Evolutionary conservation across 1,140 invertebrate genomes (phyloP).

Genomic region (Drosophila burlai): DNA sequence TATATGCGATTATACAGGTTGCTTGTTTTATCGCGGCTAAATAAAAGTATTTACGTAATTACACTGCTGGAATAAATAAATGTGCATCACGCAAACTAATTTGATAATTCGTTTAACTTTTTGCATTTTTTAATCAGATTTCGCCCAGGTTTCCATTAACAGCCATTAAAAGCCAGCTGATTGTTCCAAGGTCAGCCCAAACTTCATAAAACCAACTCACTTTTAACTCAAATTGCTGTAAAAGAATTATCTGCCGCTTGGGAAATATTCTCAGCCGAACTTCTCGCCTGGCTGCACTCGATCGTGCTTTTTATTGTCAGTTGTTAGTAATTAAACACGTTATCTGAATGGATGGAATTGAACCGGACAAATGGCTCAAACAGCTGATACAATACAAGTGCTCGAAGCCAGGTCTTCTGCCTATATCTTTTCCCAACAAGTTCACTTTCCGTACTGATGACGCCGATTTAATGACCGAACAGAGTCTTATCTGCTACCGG

Average conservation of each 20-base stretch:
- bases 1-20: constrained; percentile 15
- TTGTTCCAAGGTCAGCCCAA: constrained; percentile 20
- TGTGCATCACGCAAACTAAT: constrained; percentile 5
- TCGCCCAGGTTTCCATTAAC: constrained; percentile 18
- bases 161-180: constrained; percentile 2
- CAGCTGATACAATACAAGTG: constrained; percentile 23
- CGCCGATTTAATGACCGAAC: constrained; percentile 16
- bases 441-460: constrained; percentile 43
- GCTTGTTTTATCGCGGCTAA: constrained; percentile 1
- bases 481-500: constrained; percentile 41
- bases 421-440: constrained; percentile 11
- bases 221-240: constrained; percentile 4
- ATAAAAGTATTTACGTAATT: constrained; percentile 14
- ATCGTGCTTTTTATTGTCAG: constrained; percentile 11
- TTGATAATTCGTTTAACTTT: background rate
- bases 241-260: constrained; percentile 19
- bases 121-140: constrained; percentile 8
- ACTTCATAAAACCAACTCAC: constrained; percentile 4
- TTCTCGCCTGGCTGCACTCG: constrained; percentile 17
- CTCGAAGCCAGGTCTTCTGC: background rate
- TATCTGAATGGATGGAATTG: constrained; percentile 7
- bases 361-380: constrained; percentile 3
- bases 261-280: constrained; percentile 31
- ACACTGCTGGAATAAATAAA: constrained; percentile 4
- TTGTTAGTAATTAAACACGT: constrained; percentile 16